phyloP scores from a whole-genome alignment of 2,797 vertebrate species.

The Alfaro cultratus region DNA sequence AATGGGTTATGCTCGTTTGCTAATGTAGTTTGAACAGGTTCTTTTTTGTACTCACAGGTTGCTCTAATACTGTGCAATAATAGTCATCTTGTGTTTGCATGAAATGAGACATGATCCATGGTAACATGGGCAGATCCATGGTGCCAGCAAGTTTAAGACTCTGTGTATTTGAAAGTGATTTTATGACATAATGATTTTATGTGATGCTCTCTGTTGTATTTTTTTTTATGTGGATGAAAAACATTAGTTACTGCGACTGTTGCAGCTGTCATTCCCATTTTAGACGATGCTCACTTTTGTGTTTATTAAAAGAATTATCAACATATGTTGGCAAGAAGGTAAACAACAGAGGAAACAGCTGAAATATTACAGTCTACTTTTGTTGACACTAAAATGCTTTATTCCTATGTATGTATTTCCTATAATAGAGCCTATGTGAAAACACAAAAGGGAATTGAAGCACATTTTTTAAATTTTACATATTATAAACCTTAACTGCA shows the following conservation, averaged over 20 bases:
- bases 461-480: too few relatives aligned
- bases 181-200: not conserved
- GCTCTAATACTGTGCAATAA: conserved; percentile 1
- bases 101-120: not conserved
- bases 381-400: too few relatives aligned
- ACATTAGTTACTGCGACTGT: not conserved
- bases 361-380: too few relatives aligned
- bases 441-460: too few relatives aligned
- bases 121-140: not conserved
- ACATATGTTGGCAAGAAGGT: not conserved
- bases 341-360: too few relatives aligned
- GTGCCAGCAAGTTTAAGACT: not conserved
- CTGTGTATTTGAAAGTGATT: not conserved
- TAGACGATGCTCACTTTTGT: not conserved
- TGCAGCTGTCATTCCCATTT: not conserved
- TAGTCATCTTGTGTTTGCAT: not conserved
- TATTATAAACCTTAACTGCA: too few relatives aligned
- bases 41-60: not conserved
- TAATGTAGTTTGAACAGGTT: not conserved
- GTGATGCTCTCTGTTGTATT: not conserved
- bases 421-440: too few relatives aligned
- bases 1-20: not conserved
- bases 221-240: not conserved
- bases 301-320: not conserved
- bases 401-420: too few relatives aligned